Percentiles rank a stretch among this genome's conserved stretches.
These are phyloP conservation scores for Sinhomidia bicolor DNA, from an alignment of 2,888 invertebrate genomes.

Conservation along the genomic window DNA sequence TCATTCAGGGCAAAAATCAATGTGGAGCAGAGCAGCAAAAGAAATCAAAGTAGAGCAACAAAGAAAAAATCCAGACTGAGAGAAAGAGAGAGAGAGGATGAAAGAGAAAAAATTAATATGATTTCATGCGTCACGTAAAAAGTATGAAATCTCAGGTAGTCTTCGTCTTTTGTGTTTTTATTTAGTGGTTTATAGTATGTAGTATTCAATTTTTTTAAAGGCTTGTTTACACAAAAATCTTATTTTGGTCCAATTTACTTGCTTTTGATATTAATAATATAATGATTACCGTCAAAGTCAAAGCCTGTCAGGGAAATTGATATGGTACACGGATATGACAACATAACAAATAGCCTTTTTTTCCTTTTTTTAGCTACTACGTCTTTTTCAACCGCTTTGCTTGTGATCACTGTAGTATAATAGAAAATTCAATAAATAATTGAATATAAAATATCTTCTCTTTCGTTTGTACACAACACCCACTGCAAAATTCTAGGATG, in stretches of 20 bases:
- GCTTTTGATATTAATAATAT: not conserved
- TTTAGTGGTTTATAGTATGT: not conserved
- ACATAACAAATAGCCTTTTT: not conserved
- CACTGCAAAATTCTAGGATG: not conserved
- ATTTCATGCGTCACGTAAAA: not conserved
- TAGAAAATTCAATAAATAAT: slow-evolving; percentile 9
- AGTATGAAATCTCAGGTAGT: too few relatives aligned
- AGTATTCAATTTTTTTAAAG: not conserved
- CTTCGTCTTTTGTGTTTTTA: too few relatives aligned
- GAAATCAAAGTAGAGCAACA: not conserved
- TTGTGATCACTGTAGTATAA: too few relatives aligned
- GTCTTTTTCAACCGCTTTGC: not conserved
- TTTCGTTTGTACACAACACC: not conserved
- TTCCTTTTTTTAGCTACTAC: not conserved
- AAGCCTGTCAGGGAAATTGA: slow-evolving; percentile 39
- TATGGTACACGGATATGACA: slow-evolving; percentile 52
- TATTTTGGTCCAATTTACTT: not conserved
- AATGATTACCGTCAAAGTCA: not conserved
- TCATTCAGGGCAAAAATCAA: not conserved
- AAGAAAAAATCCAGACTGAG: not conserved
- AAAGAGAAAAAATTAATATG: not conserved
- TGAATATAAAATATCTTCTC: slow-evolving; percentile 13
- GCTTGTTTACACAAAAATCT: not conserved
- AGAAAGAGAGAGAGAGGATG: not conserved
- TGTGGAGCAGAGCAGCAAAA: not conserved